Conservation (phyloP, 2,797 vertebrate species). For the Lagodon rhomboides region DNA sequence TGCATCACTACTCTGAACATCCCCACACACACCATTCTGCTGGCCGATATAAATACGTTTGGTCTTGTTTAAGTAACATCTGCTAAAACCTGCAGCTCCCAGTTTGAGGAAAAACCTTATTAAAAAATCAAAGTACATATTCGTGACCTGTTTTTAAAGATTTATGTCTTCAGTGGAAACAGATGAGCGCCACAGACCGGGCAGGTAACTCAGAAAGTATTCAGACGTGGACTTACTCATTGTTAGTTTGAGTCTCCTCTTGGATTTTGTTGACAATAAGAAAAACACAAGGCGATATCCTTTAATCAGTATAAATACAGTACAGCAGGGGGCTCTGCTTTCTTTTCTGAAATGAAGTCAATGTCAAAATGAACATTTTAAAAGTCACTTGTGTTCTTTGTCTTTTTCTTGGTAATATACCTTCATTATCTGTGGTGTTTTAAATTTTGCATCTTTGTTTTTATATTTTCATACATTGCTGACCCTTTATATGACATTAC, state of each 20-base stretch:
- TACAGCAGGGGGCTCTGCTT: background rate
- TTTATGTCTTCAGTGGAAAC: background rate
- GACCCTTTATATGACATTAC: background rate
- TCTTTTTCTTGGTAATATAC: background rate
- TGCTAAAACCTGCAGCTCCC: background rate
- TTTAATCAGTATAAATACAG: too few species aligned
- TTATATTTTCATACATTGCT: background rate
- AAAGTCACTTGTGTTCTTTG: background rate
- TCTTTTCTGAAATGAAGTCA: constrained; percentile 7
- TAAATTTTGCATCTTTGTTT: background rate
- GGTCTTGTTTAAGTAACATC: background rate
- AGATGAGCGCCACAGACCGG: background rate
- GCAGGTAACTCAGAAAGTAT: background rate
- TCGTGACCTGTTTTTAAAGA: background rate
- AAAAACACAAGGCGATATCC: background rate
- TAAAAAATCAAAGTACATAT: background rate
- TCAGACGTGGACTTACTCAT: background rate
- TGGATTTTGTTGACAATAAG: background rate
- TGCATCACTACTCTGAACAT: background rate
- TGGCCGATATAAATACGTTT: background rate
- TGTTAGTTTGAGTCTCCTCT: background rate
- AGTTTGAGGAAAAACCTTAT: background rate
- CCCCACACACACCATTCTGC: background rate
- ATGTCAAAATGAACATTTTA: background rate
- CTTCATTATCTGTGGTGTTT: background rate